phyloP scores from a whole-genome alignment of 2,888 invertebrate species.

The Chloroclysta siterata region DNA sequence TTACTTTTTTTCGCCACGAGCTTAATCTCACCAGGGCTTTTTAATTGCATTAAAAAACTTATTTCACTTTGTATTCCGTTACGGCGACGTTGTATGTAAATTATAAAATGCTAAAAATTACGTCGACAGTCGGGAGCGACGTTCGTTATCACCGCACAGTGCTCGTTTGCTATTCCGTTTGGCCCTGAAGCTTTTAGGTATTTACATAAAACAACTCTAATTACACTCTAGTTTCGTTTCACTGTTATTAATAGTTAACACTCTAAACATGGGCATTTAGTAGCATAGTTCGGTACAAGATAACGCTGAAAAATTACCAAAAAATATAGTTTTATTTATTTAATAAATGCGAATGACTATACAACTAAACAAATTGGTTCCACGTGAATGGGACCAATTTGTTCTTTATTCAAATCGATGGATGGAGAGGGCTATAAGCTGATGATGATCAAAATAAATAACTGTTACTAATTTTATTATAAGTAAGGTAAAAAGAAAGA shows the following conservation, averaged over 20 bases:
- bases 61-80: conserved; percentile 52
- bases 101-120: conserved; percentile 44
- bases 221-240: conserved; percentile 5
- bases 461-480: no score
- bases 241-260: conserved; percentile 10
- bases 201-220: conserved; percentile 18
- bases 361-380: no score
- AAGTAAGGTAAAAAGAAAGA: no score
- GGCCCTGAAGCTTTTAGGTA: conserved; percentile 22
- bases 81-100: conserved; percentile 48
- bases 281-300: no score
- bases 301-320: no score
- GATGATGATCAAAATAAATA: no score
- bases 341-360: no score
- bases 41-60: conserved; percentile 62
- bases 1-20: conserved; percentile 18
- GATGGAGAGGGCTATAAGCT: no score
- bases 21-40: conserved; percentile 44
- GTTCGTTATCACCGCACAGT: conserved; percentile 22
- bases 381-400: no score
- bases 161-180: conserved; percentile 31
- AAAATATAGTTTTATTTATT: no score
- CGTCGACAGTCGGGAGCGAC: conserved; percentile 11
- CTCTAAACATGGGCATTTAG: background rate
- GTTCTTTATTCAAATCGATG: no score